A percentile compares a stretch with the other conserved stretches of the same genome.
Evolutionary conservation across 2,888 invertebrate species (phyloP).

Genomic region (Magallana nippona): DNA sequence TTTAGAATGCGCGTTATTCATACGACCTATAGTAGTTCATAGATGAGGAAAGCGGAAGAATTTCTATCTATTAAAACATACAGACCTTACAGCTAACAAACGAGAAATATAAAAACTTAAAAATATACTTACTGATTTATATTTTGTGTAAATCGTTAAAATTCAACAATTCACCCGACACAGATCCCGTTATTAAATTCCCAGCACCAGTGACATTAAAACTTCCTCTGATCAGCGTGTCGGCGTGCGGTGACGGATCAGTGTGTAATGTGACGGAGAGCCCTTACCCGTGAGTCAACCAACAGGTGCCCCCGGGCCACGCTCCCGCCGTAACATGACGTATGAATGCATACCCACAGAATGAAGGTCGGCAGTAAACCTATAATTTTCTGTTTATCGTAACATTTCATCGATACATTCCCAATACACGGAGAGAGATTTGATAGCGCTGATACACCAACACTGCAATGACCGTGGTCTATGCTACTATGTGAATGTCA

Average conservation of each 20-base stretch:
- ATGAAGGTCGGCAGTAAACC: not conserved
- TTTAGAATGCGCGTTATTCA: too few species aligned
- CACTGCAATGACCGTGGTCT: not conserved
- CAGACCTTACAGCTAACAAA: too few species aligned
- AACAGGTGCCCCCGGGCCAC: not conserved
- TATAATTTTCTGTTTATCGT: not conserved
- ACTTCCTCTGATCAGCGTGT: not conserved
- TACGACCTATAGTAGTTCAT: too few species aligned
- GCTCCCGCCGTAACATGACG: not conserved
- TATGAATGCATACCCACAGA: slow-evolving; percentile 5
- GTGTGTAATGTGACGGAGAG: not conserved
- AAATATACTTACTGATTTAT: too few species aligned
- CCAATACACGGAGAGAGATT: not conserved
- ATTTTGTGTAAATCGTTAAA: too few species aligned
- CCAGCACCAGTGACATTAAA: too few species aligned
- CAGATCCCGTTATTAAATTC: too few species aligned
- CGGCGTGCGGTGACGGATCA: not conserved
- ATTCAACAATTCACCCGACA: too few species aligned
- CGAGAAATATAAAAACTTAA: too few species aligned
- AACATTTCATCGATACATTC: not conserved
- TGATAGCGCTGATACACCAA: not conserved
- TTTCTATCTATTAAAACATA: too few species aligned
- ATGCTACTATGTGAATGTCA: too few species aligned
- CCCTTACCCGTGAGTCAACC: slow-evolving; percentile 12
- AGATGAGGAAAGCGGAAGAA: too few species aligned